These are phyloP conservation scores for Neomicropteryx cornuta DNA, from an alignment of 1,140 invertebrate genomes.

Conservation along the genomic window DNA sequence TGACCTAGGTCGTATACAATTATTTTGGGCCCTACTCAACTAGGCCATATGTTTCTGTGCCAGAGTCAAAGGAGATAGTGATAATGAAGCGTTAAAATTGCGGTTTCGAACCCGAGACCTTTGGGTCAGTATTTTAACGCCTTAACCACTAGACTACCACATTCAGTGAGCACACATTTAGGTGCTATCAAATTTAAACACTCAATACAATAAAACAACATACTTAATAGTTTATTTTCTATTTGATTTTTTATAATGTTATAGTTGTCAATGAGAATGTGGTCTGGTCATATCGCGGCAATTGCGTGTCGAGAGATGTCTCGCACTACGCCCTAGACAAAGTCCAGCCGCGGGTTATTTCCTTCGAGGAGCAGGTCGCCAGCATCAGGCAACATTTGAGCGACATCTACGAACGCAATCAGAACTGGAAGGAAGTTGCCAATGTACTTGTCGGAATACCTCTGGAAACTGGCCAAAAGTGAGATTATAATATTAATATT, in stretches of 20 bases:
- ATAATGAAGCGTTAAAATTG: too few relatives aligned
- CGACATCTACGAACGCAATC: slow-evolving; percentile 89
- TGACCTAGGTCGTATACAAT: too few relatives aligned
- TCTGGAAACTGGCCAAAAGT: slow-evolving; percentile 95
- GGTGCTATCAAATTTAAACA: too few relatives aligned
- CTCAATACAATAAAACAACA: too few relatives aligned
- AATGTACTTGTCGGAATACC: slow-evolving; percentile 92
- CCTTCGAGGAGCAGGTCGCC: slow-evolving; percentile 96
- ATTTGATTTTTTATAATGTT: slow-evolving; percentile 21
- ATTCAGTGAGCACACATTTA: too few relatives aligned
- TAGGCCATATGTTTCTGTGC: too few relatives aligned
- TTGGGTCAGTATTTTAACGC: too few relatives aligned
- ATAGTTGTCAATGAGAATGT: slow-evolving; percentile 94
- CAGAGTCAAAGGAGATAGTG: too few relatives aligned
- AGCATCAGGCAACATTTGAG: slow-evolving; percentile 91
- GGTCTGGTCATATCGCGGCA: slow-evolving; percentile 93
- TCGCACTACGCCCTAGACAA: slow-evolving; percentile 92
- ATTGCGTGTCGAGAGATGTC: slow-evolving; percentile 78
- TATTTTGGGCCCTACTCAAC: too few relatives aligned
- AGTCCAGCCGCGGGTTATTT: slow-evolving; percentile 92
- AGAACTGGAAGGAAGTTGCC: slow-evolving; percentile 90
- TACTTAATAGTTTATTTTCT: slow-evolving; percentile 5
- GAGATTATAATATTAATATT: slow-evolving; percentile 18
- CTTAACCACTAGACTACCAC: too few relatives aligned
- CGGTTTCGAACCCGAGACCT: too few relatives aligned